Evolutionary conservation across 2,888 invertebrate species (phyloP).

Genomic region (Eudasyphora cyanicolor): DNA sequence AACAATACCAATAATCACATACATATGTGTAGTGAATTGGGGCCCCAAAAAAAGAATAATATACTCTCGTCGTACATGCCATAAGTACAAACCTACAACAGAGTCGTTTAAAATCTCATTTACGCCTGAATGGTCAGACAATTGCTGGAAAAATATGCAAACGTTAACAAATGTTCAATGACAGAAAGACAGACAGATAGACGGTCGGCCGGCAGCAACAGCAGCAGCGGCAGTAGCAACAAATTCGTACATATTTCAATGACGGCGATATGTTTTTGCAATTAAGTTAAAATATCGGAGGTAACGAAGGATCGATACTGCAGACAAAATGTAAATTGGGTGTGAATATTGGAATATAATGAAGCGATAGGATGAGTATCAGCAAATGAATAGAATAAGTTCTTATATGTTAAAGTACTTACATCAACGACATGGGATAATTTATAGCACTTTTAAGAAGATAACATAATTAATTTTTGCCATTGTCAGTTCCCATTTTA

Average conservation of each 20-base stretch:
- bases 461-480: too few species aligned
- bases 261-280: slow-evolving; percentile 10
- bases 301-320: neutral
- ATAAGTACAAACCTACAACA: neutral
- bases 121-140: slow-evolving; percentile 33
- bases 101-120: slow-evolving; percentile 35
- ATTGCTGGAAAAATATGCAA: slow-evolving; percentile 47
- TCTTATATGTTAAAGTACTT: too few species aligned
- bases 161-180: slow-evolving; percentile 33
- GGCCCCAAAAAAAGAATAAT: neutral
- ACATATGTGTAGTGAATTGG: neutral
- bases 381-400: too few species aligned
- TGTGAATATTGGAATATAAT: slow-evolving; percentile 5
- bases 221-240: neutral
- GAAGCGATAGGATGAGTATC: too few species aligned
- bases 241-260: neutral
- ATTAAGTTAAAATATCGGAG: slow-evolving; percentile 19
- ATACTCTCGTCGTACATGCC: too few species aligned
- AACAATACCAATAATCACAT: slow-evolving; percentile 1
- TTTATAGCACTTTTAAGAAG: too few species aligned
- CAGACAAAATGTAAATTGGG: slow-evolving; percentile 16
- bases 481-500: too few species aligned
- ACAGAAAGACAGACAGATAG: too few species aligned
- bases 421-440: too few species aligned
- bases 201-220: too few species aligned